These are phyloP conservation scores for Acyrthosiphon pisum DNA, from an alignment of 1,140 invertebrate species.

Conservation along the genomic window DNA sequence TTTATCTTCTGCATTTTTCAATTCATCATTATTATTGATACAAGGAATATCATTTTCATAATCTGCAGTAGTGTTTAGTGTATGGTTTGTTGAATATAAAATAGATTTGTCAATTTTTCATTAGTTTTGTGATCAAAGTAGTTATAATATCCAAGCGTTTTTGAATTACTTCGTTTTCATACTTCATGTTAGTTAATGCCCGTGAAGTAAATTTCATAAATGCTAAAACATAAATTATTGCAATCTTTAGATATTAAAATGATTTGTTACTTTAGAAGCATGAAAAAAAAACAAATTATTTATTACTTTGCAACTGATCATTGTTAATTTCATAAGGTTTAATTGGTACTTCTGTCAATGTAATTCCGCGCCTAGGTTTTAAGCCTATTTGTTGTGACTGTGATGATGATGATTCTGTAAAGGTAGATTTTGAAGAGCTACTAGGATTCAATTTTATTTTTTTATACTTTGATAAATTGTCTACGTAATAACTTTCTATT, in stretches of 20 bases:
- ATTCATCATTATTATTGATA: neutral
- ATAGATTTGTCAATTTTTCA: neutral
- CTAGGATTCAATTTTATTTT: too few relatives aligned
- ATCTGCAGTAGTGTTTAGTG: neutral
- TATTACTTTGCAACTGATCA: neutral
- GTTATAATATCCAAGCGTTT: neutral
- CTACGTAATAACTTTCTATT: too few relatives aligned
- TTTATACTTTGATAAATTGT: too few relatives aligned
- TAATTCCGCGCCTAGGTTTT: too few relatives aligned
- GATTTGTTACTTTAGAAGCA: neutral
- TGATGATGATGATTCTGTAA: too few relatives aligned
- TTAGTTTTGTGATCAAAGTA: neutral
- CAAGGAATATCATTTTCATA: neutral
- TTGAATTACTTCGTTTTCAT: neutral
- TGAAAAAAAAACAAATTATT: too few relatives aligned
- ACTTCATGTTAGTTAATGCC: neutral
- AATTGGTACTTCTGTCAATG: neutral
- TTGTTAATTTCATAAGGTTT: neutral
- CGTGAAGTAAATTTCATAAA: neutral
- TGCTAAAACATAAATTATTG: neutral
- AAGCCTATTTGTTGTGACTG: too few relatives aligned
- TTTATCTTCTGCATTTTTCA: neutral
- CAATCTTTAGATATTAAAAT: neutral
- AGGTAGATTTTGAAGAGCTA: too few relatives aligned
- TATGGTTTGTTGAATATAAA: neutral